Evolutionary conservation across 2,888 invertebrate genomes (phyloP).

Genomic region (Ornithoptera priamus): DNA sequence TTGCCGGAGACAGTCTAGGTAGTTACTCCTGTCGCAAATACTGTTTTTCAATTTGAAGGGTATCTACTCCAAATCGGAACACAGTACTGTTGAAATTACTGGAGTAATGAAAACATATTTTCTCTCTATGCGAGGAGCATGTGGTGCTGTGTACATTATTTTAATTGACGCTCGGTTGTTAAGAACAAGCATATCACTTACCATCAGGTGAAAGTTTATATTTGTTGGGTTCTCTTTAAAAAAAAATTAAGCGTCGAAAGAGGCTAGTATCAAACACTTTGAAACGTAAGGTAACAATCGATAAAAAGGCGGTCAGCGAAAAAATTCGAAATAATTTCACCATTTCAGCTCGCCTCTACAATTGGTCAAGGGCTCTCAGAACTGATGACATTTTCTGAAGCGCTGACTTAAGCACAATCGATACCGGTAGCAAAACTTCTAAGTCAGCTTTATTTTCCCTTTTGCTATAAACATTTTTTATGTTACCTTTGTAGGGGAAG

Average conservation of each 20-base stretch:
- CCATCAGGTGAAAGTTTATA: too few relatives aligned
- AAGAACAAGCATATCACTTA: too few relatives aligned
- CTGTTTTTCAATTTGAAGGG: too few relatives aligned
- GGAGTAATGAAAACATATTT: too few relatives aligned
- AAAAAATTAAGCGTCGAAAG: not conserved
- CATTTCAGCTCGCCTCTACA: conserved; percentile 11
- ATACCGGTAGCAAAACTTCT: conserved; percentile 22
- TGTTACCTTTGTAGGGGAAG: not conserved
- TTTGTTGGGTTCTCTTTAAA: not conserved
- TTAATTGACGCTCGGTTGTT: too few relatives aligned
- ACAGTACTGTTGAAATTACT: too few relatives aligned
- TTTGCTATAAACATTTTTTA: conserved; percentile 5
- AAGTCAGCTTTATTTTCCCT: conserved; percentile 14
- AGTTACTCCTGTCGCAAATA: too few relatives aligned
- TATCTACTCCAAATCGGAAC: too few relatives aligned
- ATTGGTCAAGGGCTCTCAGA: conserved; percentile 25
- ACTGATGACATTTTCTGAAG: conserved; percentile 21
- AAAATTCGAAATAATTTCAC: conserved; percentile 16
- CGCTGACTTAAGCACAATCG: conserved; percentile 22
- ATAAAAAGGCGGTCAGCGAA: conserved; percentile 10
- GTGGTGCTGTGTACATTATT: too few relatives aligned
- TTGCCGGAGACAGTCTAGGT: too few relatives aligned
- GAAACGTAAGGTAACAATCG: conserved; percentile 2
- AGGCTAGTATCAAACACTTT: too few relatives aligned
- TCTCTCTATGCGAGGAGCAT: too few relatives aligned